Conservation (phyloP, 2,888 invertebrate genomes). For the Drosophila kanekoi region DNA sequence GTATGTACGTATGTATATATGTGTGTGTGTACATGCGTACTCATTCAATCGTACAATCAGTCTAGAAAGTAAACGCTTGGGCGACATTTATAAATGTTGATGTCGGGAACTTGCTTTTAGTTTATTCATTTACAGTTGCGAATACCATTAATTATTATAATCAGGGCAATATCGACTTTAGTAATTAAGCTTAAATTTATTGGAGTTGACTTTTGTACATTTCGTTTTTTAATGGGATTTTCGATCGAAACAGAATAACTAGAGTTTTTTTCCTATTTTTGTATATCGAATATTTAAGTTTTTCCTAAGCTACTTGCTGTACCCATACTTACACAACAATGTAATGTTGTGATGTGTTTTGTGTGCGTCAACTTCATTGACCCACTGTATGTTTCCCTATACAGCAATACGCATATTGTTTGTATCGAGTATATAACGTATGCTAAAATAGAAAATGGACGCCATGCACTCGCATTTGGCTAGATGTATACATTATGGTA, state of each 20-base stretch:
- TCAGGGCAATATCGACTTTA: too few species aligned
- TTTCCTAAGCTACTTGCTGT: too few species aligned
- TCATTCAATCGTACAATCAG: constrained; percentile 19
- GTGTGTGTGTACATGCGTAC: background rate
- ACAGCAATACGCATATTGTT: background rate
- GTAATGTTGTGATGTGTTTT: too few species aligned
- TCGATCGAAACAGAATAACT: too few species aligned
- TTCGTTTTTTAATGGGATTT: too few species aligned
- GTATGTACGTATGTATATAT: background rate
- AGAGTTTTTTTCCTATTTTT: too few species aligned
- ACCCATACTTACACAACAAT: too few species aligned
- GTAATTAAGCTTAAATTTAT: too few species aligned
- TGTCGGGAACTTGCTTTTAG: background rate
- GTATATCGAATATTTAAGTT: too few species aligned
- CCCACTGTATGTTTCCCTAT: background rate
- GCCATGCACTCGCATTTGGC: background rate
- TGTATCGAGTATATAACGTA: background rate
- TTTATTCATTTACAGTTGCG: background rate
- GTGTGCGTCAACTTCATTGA: background rate
- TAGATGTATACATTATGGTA: background rate
- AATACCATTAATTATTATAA: too few species aligned
- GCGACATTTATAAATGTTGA: background rate
- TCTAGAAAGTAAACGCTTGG: constrained; percentile 19
- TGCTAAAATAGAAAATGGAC: constrained; percentile 7
- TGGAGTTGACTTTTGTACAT: too few species aligned